phyloP scores from a whole-genome alignment of 2,797 vertebrate species.

The Picus viridis region DNA sequence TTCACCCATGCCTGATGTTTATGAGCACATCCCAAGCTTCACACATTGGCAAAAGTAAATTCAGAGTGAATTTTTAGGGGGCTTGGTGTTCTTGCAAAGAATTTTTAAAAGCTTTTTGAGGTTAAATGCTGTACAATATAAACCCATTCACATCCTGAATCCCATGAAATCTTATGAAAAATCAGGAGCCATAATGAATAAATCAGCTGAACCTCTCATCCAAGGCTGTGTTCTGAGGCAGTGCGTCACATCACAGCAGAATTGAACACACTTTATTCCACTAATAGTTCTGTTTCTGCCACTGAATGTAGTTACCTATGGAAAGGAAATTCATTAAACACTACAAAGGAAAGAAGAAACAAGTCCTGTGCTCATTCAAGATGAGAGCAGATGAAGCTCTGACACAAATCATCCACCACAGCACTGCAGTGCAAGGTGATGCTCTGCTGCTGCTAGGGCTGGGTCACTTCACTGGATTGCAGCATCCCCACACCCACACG shows the following conservation, averaged over 20 bases:
- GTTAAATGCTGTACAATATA: neutral
- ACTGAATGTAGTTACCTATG: constrained; percentile 63
- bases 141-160: neutral
- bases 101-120: neutral
- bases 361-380: neutral
- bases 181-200: neutral
- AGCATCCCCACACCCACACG: neutral
- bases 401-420: constrained; percentile 76
- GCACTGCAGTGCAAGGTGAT: neutral
- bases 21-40: neutral
- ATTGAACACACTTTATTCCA: neutral
- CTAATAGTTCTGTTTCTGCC: constrained; percentile 4
- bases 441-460: neutral
- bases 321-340: constrained; percentile 29
- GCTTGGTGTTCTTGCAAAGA: neutral
- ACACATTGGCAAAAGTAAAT: neutral
- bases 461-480: neutral
- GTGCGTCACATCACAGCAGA: neutral
- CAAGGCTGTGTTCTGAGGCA: neutral
- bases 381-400: constrained; percentile 74
- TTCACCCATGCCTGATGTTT: neutral
- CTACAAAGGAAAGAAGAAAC: neutral
- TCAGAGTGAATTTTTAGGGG: neutral
- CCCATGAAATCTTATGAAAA: neutral
- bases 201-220: neutral